These are phyloP conservation scores for Drosophila dunni DNA, from an alignment of 1,140 invertebrate genomes.

Conservation along the genomic window DNA sequence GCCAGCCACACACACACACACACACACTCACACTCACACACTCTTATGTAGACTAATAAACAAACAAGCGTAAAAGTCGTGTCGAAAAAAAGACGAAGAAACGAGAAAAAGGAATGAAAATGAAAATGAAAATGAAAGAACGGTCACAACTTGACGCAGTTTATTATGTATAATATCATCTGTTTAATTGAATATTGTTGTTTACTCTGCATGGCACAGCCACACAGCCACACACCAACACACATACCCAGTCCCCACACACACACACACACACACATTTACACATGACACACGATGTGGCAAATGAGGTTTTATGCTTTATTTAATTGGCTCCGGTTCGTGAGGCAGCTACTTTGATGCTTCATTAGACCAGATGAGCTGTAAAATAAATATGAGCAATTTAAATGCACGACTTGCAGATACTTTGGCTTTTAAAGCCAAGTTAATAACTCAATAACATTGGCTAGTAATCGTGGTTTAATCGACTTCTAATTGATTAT, in stretches of 20 bases:
- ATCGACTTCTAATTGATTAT: too few species aligned
- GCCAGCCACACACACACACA: not conserved
- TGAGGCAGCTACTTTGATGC: not conserved
- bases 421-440: not conserved
- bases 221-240: conserved; percentile 15
- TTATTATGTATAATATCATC: conserved; percentile 51
- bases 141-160: conserved; percentile 38
- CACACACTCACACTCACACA: not conserved
- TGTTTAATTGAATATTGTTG: conserved; percentile 64
- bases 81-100: conserved; percentile 5
- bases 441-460: not conserved
- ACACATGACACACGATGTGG: not conserved
- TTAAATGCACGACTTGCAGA: not conserved
- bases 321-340: conserved; percentile 12
- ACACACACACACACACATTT: conserved; percentile 6
- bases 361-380: not conserved
- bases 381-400: not conserved
- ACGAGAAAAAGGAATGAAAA: not conserved
- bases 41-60: not conserved
- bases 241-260: too few species aligned
- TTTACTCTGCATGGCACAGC: conserved; percentile 22
- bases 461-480: too few species aligned
- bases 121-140: not conserved
- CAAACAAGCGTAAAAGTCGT: conserved; percentile 19
- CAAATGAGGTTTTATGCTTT: conserved; percentile 31